Conservation (phyloP, 1,140 invertebrate species). For the Hyphantria cunea region DNA sequence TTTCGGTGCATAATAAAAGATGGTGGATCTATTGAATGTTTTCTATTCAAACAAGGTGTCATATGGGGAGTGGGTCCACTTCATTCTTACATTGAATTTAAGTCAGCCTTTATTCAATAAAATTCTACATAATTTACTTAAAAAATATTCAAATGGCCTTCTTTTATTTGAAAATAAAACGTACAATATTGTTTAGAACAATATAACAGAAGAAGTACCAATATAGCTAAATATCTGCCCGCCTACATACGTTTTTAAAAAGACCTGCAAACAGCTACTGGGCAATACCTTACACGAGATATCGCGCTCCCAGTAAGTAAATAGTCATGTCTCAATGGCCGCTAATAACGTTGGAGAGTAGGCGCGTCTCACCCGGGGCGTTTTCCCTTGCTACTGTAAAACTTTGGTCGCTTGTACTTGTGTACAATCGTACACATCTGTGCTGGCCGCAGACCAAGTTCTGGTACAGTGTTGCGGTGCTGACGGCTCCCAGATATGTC, state of each 20-base stretch:
- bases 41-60: slow-evolving; percentile 9
- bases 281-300: slow-evolving; percentile 42
- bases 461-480: slow-evolving; percentile 59
- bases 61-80: background rate
- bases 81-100: slow-evolving; percentile 3
- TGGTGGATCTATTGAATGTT: slow-evolving; percentile 24
- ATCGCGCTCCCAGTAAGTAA: slow-evolving; percentile 57
- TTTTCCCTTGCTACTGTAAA: slow-evolving; percentile 48
- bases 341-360: slow-evolving; percentile 61
- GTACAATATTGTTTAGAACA: too few species aligned
- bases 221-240: too few species aligned
- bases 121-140: too few species aligned
- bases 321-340: slow-evolving; percentile 68
- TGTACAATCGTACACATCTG: slow-evolving; percentile 52
- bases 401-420: slow-evolving; percentile 52
- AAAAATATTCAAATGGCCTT: too few species aligned
- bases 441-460: slow-evolving; percentile 69
- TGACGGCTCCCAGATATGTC: slow-evolving; percentile 68
- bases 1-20: slow-evolving; percentile 47
- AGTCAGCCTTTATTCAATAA: background rate
- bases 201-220: too few species aligned
- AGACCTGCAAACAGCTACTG: slow-evolving; percentile 35
- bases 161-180: background rate
- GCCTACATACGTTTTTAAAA: background rate
- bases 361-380: slow-evolving; percentile 51